These are phyloP conservation scores for Coptodon bakossiorum DNA, from an alignment of 2,113 vertebrate species.

Conservation along the genomic window DNA sequence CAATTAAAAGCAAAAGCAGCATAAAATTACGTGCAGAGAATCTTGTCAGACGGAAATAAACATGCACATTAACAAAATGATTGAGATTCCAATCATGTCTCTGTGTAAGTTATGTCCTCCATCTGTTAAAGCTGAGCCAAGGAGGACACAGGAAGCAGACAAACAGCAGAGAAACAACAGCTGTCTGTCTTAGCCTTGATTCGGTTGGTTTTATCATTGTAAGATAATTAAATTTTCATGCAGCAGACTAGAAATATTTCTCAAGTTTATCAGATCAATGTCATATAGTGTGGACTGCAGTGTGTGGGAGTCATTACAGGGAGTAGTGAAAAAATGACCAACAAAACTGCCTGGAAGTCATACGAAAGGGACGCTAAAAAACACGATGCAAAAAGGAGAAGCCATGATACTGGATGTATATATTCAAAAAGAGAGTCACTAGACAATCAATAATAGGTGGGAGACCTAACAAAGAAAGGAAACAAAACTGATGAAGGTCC, in stretches of 20 bases:
- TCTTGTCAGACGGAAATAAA: background rate
- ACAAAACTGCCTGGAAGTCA: background rate
- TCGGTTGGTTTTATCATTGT: background rate
- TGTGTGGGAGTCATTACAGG: background rate
- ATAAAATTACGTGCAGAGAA: background rate
- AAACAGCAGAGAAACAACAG: background rate
- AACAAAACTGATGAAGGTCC: background rate
- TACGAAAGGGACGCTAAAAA: background rate
- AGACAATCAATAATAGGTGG: background rate
- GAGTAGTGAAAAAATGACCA: background rate
- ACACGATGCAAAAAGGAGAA: background rate
- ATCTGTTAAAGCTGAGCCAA: background rate
- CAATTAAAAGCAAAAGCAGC: background rate
- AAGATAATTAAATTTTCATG: background rate
- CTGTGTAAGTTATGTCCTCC: background rate
- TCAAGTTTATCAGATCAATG: background rate
- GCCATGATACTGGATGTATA: no score
- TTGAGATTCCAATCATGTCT: background rate
- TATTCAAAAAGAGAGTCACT: background rate
- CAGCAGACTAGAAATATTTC: background rate
- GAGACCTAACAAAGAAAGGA: background rate
- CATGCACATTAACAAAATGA: background rate
- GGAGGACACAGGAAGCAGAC: background rate
- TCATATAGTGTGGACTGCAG: background rate
- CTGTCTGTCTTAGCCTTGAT: background rate